phyloP scores from a whole-genome alignment of 2,888 invertebrate genomes.

The Pseudoips prasinana region DNA sequence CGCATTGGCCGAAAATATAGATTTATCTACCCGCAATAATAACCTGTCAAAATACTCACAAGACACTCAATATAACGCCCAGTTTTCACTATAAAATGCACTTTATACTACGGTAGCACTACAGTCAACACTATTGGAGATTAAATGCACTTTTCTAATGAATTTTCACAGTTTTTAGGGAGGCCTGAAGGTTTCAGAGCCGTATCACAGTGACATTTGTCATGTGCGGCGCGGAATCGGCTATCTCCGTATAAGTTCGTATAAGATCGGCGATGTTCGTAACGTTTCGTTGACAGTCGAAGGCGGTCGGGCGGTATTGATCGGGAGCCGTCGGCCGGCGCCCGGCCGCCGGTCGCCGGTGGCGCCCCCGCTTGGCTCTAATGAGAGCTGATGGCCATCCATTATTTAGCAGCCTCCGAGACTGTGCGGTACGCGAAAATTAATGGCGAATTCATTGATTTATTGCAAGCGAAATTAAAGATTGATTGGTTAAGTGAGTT shows the following conservation, averaged over 20 bases:
- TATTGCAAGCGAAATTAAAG: conserved; percentile 70
- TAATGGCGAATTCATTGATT: conserved; percentile 78
- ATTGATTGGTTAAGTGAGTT: conserved; percentile 61
- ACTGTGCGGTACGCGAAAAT: conserved; percentile 66
- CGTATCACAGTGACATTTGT: conserved; percentile 74
- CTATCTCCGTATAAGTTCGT: conserved; percentile 42
- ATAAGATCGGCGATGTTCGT: conserved; percentile 40
- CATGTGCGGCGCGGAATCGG: conserved; percentile 62
- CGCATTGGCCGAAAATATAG: conserved; percentile 27
- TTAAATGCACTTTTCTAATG: conserved; percentile 45
- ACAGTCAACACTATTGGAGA: conserved; percentile 33
- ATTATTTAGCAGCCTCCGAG: conserved; percentile 76
- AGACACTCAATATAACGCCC: conserved; percentile 38
- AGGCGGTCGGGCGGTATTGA: conserved; percentile 55
- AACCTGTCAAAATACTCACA: conserved; percentile 60
- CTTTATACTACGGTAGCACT: conserved; percentile 41
- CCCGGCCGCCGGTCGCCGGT: conserved; percentile 72
- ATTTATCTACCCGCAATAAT: conserved; percentile 32
- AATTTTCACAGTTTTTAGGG: conserved; percentile 66
- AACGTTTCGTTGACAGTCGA: conserved; percentile 26
- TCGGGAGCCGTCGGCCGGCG: conserved; percentile 55
- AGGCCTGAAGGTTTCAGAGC: conserved; percentile 69
- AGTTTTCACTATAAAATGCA: conserved; percentile 42
- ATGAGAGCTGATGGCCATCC: conserved; percentile 75
- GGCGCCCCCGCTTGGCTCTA: conserved; percentile 70